Percentiles rank a stretch among this genome's conserved stretches.
Conservation (phyloP, 2,888 invertebrate species). For the Halictus ligatus region DNA sequence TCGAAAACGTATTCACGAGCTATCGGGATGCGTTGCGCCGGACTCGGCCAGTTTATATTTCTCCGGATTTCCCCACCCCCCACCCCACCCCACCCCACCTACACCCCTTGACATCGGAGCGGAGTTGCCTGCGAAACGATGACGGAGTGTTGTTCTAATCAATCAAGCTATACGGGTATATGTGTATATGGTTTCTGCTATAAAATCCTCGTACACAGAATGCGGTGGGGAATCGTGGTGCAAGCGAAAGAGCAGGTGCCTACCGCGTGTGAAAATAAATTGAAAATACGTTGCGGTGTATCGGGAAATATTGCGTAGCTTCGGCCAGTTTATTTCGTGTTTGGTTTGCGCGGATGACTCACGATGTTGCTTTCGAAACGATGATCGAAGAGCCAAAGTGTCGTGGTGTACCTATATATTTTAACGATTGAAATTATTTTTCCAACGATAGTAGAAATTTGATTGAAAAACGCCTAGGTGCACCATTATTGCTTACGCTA, state of each 20-base stretch:
- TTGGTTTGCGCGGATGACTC: background rate
- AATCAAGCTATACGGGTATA: background rate
- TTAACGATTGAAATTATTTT: background rate
- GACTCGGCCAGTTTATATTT: background rate
- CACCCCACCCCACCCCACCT: too few relatives aligned
- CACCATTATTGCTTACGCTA: background rate
- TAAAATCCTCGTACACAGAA: background rate
- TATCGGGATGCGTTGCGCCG: background rate
- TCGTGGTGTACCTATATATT: background rate
- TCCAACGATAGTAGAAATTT: background rate
- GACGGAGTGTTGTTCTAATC: constrained; percentile 1
- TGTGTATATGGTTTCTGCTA: background rate
- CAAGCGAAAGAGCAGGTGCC: background rate
- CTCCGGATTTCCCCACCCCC: background rate
- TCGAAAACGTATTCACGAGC: background rate
- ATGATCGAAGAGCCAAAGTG: background rate
- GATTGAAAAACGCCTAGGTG: background rate
- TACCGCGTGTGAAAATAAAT: background rate
- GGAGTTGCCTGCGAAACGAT: background rate
- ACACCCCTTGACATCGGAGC: background rate
- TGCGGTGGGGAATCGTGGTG: background rate
- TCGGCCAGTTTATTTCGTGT: background rate
- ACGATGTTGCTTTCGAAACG: background rate
- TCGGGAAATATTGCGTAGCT: background rate
- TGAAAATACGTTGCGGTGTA: background rate